phyloP scores from a whole-genome alignment of 1,140 invertebrate species.

The Myzus persicae region DNA sequence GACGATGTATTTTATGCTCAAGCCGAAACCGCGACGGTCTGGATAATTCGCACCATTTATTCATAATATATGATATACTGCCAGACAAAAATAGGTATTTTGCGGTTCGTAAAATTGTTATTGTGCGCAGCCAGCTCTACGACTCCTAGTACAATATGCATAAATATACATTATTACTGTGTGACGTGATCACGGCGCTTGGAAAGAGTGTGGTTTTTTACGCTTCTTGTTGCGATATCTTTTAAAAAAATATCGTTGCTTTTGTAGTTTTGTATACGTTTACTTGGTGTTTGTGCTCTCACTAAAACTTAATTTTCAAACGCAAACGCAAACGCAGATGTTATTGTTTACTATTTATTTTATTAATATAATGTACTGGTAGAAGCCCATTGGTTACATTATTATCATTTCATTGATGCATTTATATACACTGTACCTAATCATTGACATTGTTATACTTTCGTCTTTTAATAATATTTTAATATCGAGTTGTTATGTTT shows the following conservation, averaged over 20 bases:
- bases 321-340: not conserved
- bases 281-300: not conserved
- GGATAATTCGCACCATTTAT: not conserved
- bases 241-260: not conserved
- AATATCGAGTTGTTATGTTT: no score
- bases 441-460: no score
- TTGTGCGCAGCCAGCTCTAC: not conserved
- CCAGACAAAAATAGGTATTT: not conserved
- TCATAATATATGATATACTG: not conserved
- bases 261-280: not conserved
- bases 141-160: not conserved
- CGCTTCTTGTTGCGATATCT: not conserved
- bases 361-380: no score
- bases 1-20: not conserved
- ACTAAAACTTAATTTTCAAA: not conserved
- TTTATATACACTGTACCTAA: no score
- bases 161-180: not conserved
- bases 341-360: not conserved
- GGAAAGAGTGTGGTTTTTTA: not conserved
- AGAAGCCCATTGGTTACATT: no score
- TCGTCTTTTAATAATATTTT: no score
- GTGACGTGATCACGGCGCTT: not conserved
- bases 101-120: not conserved
- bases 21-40: no score
- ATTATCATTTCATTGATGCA: no score